Percentiles rank a stretch among this genome's conserved stretches.
Conservation (phyloP, 2,113 vertebrate species). For the Sylvia atricapilla region DNA sequence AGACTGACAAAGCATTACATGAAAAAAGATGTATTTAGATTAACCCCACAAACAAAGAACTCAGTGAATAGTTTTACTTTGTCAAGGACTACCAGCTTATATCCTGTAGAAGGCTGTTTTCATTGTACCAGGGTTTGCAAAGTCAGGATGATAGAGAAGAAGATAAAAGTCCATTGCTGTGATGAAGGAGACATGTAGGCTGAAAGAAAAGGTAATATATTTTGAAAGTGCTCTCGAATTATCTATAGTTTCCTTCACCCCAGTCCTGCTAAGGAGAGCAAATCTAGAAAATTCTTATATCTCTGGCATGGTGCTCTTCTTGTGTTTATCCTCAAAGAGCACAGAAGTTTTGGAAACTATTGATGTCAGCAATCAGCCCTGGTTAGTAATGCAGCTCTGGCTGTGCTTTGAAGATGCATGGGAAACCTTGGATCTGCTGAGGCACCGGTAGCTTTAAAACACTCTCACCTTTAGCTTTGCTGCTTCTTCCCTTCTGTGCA, state of each 20-base stretch:
- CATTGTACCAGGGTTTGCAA: background rate
- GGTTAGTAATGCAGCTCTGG: background rate
- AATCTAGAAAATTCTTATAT: background rate
- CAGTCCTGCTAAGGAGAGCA: background rate
- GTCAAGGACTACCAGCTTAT: background rate
- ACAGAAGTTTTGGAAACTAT: background rate
- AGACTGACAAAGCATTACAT: background rate
- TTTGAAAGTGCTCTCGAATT: background rate
- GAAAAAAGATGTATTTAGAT: background rate
- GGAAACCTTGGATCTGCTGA: background rate
- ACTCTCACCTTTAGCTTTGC: background rate
- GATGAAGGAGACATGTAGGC: background rate
- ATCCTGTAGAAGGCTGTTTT: background rate
- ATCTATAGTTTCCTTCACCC: background rate
- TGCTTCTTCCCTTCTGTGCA: background rate
- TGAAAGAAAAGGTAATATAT: background rate
- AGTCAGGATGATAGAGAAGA: background rate
- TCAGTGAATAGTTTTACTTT: background rate
- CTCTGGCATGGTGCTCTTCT: background rate
- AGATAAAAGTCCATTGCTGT: background rate
- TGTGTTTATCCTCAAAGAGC: constrained; percentile 1
- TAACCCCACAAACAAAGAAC: background rate
- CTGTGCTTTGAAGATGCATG: background rate
- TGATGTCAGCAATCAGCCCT: background rate
- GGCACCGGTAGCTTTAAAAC: background rate